Conservation (phyloP, 2,888 invertebrate genomes). For the Stramonita haemastoma region DNA sequence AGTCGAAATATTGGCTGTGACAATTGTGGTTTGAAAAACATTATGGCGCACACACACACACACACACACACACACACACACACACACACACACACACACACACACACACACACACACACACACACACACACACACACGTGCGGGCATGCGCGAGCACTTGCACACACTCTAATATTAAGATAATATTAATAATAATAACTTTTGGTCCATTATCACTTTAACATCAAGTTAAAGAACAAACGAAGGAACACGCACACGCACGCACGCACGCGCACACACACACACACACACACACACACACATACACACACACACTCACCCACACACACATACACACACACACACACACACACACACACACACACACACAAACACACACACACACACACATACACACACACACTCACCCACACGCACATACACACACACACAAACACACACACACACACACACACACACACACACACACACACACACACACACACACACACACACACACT, state of each 20-base stretch:
- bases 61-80: background rate
- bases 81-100: background rate
- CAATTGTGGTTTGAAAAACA: too few species aligned
- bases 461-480: background rate
- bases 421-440: background rate
- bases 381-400: too few species aligned
- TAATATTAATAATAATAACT: too few species aligned
- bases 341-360: background rate
- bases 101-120: background rate
- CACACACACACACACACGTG: too few species aligned
- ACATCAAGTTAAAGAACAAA: too few species aligned
- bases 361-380: background rate
- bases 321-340: too few species aligned
- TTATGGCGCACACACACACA: background rate
- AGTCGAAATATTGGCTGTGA: too few species aligned
- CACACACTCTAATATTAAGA: too few species aligned
- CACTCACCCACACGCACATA: background rate
- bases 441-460: background rate
- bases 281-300: background rate
- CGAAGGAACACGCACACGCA: background rate
- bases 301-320: background rate
- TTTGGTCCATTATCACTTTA: too few species aligned
- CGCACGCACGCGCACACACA: background rate
- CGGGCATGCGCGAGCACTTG: too few species aligned
- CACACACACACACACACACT: too few species aligned